phyloP scores from a whole-genome alignment of 2,113 vertebrate species.

The Conger conger region DNA sequence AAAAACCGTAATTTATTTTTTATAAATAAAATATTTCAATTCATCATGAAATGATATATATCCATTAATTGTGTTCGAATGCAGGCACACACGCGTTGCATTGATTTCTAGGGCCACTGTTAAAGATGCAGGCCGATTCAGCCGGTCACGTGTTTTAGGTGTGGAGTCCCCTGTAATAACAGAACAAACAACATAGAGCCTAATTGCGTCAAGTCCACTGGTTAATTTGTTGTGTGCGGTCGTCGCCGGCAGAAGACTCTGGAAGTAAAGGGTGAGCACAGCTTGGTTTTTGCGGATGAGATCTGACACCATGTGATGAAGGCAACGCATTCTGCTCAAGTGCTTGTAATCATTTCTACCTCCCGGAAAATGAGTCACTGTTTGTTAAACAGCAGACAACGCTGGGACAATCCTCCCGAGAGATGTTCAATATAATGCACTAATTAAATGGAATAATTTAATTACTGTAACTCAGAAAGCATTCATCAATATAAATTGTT shows the following conservation, averaged over 20 bases:
- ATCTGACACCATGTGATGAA: constrained; percentile 62
- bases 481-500: constrained; percentile 79
- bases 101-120: neutral
- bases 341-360: constrained; percentile 67
- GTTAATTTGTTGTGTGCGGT: constrained; percentile 2
- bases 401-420: constrained; percentile 69
- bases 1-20: too few species aligned
- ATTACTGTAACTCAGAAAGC: constrained; percentile 75
- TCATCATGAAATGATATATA: too few species aligned
- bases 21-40: too few species aligned
- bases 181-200: neutral
- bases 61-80: neutral
- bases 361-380: constrained; percentile 64
- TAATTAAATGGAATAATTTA: constrained; percentile 83
- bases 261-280: neutral
- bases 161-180: neutral
- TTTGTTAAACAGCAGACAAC: constrained; percentile 75
- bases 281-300: constrained; percentile 44
- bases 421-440: constrained; percentile 76
- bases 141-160: neutral
- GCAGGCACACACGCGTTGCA: neutral
- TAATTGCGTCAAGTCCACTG: neutral
- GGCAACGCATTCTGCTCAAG: constrained; percentile 29
- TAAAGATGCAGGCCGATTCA: neutral
- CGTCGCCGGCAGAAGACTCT: neutral